These are phyloP conservation scores for Ondatra zibethicus DNA, from an alignment of 2,113 vertebrate species.

Conservation along the genomic window DNA sequence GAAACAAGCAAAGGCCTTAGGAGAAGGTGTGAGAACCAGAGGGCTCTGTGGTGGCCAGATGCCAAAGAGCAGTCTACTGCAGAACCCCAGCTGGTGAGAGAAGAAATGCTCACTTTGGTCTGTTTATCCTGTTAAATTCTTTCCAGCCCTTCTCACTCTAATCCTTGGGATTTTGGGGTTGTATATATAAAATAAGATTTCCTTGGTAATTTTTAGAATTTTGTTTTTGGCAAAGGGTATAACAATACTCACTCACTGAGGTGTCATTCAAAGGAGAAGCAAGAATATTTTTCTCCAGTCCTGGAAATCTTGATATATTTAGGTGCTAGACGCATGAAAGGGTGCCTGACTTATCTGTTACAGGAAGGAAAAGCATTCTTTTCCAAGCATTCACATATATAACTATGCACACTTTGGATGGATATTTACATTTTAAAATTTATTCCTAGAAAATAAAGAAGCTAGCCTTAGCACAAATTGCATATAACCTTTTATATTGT, in stretches of 20 bases:
- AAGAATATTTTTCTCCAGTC: slow-evolving; percentile 48
- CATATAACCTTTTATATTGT: background rate
- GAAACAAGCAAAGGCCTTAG: background rate
- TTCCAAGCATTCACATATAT: background rate
- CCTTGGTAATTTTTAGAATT: background rate
- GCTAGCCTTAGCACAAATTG: background rate
- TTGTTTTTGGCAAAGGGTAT: slow-evolving; percentile 21
- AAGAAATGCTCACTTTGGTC: slow-evolving; percentile 3
- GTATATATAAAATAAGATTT: slow-evolving; percentile 47
- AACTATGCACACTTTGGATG: background rate
- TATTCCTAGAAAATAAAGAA: slow-evolving; percentile 27
- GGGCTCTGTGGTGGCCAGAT: background rate
- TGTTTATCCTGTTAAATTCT: slow-evolving; percentile 51
- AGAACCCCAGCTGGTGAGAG: background rate
- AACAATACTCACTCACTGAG: slow-evolving; percentile 8
- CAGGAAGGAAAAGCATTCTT: background rate
- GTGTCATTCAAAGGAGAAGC: slow-evolving; percentile 29
- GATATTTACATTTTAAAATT: background rate
- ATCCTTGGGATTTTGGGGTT: slow-evolving; percentile 44
- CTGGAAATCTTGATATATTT: slow-evolving; percentile 52
- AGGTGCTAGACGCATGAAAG: slow-evolving; percentile 43
- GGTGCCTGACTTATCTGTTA: background rate
- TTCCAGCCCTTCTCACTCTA: slow-evolving; percentile 43
- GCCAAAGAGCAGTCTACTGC: background rate
- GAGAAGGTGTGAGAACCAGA: background rate